These are phyloP conservation scores for Acanthosoma haemorrhoidale DNA, from an alignment of 2,888 invertebrate genomes.

Conservation along the genomic window DNA sequence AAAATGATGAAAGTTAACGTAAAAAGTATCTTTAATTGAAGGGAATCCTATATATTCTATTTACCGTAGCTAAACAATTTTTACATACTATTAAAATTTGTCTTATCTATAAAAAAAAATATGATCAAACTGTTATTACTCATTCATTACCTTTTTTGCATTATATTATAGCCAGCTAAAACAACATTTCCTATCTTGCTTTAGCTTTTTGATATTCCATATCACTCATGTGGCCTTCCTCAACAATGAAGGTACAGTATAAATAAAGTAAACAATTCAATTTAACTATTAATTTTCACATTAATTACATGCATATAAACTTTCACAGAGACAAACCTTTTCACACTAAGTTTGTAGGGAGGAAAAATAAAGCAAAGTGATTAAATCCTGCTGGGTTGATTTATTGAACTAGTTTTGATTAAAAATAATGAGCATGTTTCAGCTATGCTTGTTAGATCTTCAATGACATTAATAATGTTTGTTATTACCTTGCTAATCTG, in stretches of 20 bases:
- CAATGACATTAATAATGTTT: neutral
- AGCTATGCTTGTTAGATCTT: no score
- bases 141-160: neutral
- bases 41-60: no score
- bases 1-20: no score
- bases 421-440: no score
- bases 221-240: conserved; percentile 1
- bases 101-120: no score
- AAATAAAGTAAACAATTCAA: neutral
- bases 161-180: conserved; percentile 21
- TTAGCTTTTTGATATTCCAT: conserved; percentile 19
- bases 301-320: conserved; percentile 24
- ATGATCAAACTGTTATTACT: no score
- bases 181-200: conserved; percentile 17
- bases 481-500: neutral
- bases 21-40: no score
- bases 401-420: no score
- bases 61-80: no score
- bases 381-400: neutral
- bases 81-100: no score
- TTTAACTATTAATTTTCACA: conserved; percentile 7
- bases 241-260: conserved; percentile 18
- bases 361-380: neutral
- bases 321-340: neutral
- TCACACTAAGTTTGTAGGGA: neutral